A percentile compares a stretch with the other conserved stretches of the same genome.
phyloP scores from a whole-genome alignment of 1,140 invertebrate genomes.

The Drosophila virilis region DNA sequence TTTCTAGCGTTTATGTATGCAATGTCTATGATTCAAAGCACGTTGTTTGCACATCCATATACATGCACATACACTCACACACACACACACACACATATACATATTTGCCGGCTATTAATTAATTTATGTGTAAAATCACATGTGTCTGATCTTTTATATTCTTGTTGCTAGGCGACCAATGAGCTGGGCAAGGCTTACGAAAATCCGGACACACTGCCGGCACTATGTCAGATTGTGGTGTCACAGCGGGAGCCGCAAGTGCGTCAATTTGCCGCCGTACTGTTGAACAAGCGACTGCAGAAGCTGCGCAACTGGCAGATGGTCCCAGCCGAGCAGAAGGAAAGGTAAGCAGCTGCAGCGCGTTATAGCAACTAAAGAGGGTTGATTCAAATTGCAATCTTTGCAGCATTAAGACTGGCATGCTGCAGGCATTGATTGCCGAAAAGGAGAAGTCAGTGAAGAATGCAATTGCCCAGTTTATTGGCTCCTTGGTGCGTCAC shows the following conservation, averaged over 20 bases:
- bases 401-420: slow-evolving; percentile 86
- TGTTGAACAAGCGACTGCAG: slow-evolving; percentile 87
- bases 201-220: slow-evolving; percentile 86
- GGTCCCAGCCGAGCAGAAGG: slow-evolving; percentile 85
- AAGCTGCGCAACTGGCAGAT: slow-evolving; percentile 88
- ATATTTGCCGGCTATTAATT: slow-evolving; percentile 28
- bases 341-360: slow-evolving; percentile 80
- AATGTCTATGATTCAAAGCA: slow-evolving; percentile 22
- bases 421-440: slow-evolving; percentile 86
- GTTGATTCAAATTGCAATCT: background rate
- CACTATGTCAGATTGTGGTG: slow-evolving; percentile 86
- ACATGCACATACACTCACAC: background rate
- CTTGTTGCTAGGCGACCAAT: slow-evolving; percentile 86
- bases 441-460: slow-evolving; percentile 88
- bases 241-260: slow-evolving; percentile 86
- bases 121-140: slow-evolving; percentile 27
- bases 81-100: slow-evolving; percentile 1
- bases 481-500: slow-evolving; percentile 89
- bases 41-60: slow-evolving; percentile 14
- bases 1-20: background rate
- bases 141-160: slow-evolving; percentile 14
- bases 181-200: slow-evolving; percentile 88
- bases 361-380: background rate
- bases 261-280: slow-evolving; percentile 88
- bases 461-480: slow-evolving; percentile 87